Evolutionary conservation across 1,140 invertebrate genomes (phyloP).

Genomic region (Linepithema humile): DNA sequence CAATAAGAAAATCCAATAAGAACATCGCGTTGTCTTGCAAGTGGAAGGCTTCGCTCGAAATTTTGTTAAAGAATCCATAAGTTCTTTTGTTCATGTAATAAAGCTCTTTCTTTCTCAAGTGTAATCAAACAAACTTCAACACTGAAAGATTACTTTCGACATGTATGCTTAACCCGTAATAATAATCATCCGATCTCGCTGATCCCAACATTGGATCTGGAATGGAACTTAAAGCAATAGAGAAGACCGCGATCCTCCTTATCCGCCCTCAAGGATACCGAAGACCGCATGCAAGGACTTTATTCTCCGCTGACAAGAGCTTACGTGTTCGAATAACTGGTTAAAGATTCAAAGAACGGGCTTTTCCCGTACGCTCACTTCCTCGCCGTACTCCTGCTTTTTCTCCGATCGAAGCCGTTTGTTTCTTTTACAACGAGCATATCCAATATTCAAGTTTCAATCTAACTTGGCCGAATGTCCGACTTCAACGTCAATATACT

Average conservation of each 20-base stretch:
- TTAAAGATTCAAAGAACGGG: constrained; percentile 51
- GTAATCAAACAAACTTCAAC: background rate
- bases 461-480: constrained; percentile 37
- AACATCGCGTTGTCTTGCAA: background rate
- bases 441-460: constrained; percentile 56
- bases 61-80: background rate
- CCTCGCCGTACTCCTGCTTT: background rate
- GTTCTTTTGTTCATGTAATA: background rate
- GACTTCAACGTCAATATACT: constrained; percentile 27
- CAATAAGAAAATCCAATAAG: background rate
- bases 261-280: constrained; percentile 19
- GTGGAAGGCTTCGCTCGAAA: background rate
- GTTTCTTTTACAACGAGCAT: constrained; percentile 32
- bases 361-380: constrained; percentile 23
- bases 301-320: constrained; percentile 43
- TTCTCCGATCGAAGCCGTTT: background rate
- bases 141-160: background rate
- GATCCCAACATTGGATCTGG: constrained; percentile 10
- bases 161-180: constrained; percentile 18
- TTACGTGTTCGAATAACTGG: constrained; percentile 41
- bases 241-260: constrained; percentile 21
- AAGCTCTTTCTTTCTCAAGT: background rate
- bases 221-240: background rate
- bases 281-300: constrained; percentile 14
- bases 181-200: background rate